These are phyloP conservation scores for Oryzias sinensis DNA, from an alignment of 2,797 vertebrate species.

Conservation along the genomic window DNA sequence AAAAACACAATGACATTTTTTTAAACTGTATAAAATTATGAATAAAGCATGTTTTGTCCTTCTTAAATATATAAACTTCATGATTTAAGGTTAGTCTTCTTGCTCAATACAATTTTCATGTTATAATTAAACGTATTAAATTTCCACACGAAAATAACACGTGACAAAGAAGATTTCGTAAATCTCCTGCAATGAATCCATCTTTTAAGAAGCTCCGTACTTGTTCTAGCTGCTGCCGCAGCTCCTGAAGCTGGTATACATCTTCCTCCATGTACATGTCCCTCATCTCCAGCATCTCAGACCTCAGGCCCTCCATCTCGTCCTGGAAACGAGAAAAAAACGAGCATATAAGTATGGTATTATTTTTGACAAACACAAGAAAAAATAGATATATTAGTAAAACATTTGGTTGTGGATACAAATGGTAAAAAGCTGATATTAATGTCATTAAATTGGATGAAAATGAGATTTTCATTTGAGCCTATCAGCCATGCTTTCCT, in stretches of 20 bases:
- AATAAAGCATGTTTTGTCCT: too few relatives aligned
- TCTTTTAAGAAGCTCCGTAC: slow-evolving; percentile 20
- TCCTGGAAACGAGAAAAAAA: slow-evolving; percentile 75
- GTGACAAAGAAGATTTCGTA: neutral
- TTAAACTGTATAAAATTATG: too few relatives aligned
- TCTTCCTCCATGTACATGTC: slow-evolving; percentile 99
- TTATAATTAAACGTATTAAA: too few relatives aligned
- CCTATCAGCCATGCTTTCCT: slow-evolving; percentile 33
- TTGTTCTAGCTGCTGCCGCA: slow-evolving; percentile 95
- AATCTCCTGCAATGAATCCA: neutral
- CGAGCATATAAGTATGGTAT: neutral
- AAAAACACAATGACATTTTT: too few relatives aligned
- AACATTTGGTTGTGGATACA: slow-evolving; percentile 6
- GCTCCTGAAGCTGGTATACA: slow-evolving; percentile 95
- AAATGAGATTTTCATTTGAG: slow-evolving; percentile 18
- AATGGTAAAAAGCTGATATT: neutral
- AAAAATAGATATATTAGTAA: neutral
- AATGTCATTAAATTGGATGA: neutral
- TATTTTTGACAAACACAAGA: neutral
- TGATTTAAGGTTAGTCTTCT: too few relatives aligned
- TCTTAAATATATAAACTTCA: too few relatives aligned
- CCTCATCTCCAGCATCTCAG: slow-evolving; percentile 98
- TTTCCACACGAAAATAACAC: neutral
- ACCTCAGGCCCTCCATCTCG: slow-evolving; percentile 95
- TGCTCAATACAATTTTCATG: too few relatives aligned